Percentiles rank a stretch among this genome's conserved stretches.
These are phyloP conservation scores for Ephialtes manifestator DNA, from an alignment of 2,888 invertebrate species.

Conservation along the genomic window DNA sequence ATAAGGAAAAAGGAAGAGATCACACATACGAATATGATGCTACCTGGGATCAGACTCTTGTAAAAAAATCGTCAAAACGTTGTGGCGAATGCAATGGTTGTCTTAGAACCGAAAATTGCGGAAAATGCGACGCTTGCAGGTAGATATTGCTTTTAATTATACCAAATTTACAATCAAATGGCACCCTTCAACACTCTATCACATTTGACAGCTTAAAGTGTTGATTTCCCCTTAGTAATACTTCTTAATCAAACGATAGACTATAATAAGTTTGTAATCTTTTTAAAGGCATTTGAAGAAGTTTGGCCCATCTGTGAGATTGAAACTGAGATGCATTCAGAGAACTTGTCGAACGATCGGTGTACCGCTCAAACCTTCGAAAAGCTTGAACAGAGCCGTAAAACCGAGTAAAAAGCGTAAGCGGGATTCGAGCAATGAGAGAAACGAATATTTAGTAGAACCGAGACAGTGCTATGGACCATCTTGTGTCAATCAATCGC, in stretches of 20 bases:
- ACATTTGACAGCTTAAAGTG: neutral
- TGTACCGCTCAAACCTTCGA: slow-evolving; percentile 83
- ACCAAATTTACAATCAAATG: neutral
- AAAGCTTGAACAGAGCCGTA: slow-evolving; percentile 80
- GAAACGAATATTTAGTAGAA: slow-evolving; percentile 82
- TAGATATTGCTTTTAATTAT: slow-evolving; percentile 77
- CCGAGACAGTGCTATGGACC: slow-evolving; percentile 97
- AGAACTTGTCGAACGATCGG: slow-evolving; percentile 86
- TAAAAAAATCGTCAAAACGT: slow-evolving; percentile 86
- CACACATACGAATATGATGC: slow-evolving; percentile 82
- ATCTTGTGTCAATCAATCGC: slow-evolving; percentile 92
- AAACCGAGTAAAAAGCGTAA: slow-evolving; percentile 82
- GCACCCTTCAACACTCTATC: neutral
- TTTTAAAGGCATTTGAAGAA: slow-evolving; percentile 87
- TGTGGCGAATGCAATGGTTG: slow-evolving; percentile 94
- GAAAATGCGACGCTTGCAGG: slow-evolving; percentile 90
- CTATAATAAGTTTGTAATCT: slow-evolving; percentile 31
- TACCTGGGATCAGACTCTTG: slow-evolving; percentile 78
- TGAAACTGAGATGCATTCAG: slow-evolving; percentile 87
- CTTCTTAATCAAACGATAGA: neutral
- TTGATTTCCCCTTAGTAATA: neutral
- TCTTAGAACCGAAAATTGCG: slow-evolving; percentile 90
- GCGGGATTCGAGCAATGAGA: slow-evolving; percentile 83
- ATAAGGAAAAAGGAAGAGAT: slow-evolving; percentile 83
- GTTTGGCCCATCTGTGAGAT: slow-evolving; percentile 87